Base-by-base conservation (phyloP, 1,140 invertebrate genomes). In the Brachionus manjavacas region DNA sequence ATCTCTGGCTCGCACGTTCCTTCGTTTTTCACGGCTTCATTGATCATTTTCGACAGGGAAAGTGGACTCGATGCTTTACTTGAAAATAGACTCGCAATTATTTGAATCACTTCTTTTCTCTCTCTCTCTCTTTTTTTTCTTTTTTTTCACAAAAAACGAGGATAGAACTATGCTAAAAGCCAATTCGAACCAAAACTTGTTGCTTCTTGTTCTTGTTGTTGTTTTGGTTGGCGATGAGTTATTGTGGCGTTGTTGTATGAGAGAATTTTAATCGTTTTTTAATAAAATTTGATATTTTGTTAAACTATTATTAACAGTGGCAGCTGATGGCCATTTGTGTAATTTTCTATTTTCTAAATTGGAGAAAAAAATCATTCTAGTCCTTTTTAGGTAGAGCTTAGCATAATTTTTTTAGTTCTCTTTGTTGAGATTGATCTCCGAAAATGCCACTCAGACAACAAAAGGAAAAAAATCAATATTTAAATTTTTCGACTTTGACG, bases 251-350 rank as follows among this genome's bases (percentile, higher is more conserved):
- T 31, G 52, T 9, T 35, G 31, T 68, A 35, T 16, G 7, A 31
- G 25, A 31, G 12, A 68, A 68, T 68, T 68, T 68, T 16, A n/a
- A 68, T 35, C 31, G 25, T 68, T 68, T 31, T 31, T 39, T 68
- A 68, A 68, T 31, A 39, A 14, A 68, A 31, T 31, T 68, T 35
- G 28, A 31, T 68, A 7, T 43, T 72, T 72, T 72, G 68, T 72
- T 72, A 39, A 43, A 39, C 35, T 72, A 43, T 72, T 72, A 43
- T 16, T 72, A 72, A 72, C 68, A 72, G 46, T 72, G 68, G 35
- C 43, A 43, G 46, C 9, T 7, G 46, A 72, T 72, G 68, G 39
- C 68, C 68, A 72, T 72, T 46, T 72, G 46, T 41, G 39, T 41
- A 43, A 20, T 72, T 60, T 60, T 60, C 6, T 60, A 20, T 23